A percentile compares a stretch with the other conserved stretches of the same genome.
Conservation (phyloP, 2,113 vertebrate species). For the Calonectris borealis region DNA sequence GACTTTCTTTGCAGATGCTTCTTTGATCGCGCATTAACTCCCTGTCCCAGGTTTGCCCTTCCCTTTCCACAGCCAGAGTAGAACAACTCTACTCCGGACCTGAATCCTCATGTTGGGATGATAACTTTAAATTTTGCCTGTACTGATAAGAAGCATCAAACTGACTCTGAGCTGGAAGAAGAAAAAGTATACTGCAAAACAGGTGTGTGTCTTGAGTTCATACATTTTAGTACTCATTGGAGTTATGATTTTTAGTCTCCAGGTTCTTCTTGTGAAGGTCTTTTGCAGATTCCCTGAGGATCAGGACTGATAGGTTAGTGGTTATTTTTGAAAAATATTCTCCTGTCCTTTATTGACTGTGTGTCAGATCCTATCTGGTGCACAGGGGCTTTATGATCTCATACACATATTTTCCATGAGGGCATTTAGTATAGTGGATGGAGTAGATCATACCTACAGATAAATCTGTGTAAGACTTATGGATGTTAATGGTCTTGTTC, state of each 20-base stretch:
- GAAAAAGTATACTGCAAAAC: neutral
- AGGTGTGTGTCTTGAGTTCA: neutral
- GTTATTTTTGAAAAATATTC: neutral
- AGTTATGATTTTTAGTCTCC: neutral
- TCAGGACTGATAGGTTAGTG: neutral
- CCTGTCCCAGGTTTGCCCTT: neutral
- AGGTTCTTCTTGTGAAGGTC: neutral
- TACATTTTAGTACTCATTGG: neutral
- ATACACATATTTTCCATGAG: neutral
- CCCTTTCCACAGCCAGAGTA: neutral
- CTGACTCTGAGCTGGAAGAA: neutral
- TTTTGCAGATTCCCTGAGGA: neutral
- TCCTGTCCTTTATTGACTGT: neutral
- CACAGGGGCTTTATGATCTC: neutral
- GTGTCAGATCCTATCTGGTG: neutral
- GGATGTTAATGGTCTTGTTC: neutral
- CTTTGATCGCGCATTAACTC: neutral
- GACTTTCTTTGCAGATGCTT: neutral
- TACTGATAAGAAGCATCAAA: neutral
- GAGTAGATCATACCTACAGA: neutral
- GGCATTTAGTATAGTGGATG: neutral
- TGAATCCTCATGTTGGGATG: neutral
- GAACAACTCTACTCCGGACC: neutral
- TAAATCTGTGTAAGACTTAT: neutral
- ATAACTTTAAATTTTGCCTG: neutral